Base-by-base conservation (phyloP, 2,113 vertebrate genomes). In the Gobiocypris rarus region DNA sequence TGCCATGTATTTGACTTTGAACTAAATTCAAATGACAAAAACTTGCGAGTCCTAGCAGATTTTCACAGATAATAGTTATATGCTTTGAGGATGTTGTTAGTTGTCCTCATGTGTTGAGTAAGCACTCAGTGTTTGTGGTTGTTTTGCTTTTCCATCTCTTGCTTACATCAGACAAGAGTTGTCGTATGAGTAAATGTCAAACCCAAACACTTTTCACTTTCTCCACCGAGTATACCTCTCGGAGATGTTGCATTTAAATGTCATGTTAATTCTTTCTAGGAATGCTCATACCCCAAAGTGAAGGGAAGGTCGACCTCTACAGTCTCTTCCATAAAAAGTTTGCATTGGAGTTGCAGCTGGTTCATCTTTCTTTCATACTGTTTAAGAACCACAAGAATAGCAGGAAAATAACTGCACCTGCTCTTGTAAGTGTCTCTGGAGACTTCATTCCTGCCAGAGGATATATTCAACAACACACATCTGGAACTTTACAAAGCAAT, bases 81-180 rank as follows among this genome's bases (percentile, higher is more conserved):
- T 56, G 31, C 31, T 38, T 76, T 38, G 34, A 76, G 31, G 31
- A 41, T 41, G 28, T 76, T 19, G 17, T 56, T 22, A 10, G 50
- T 9, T 10, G 48, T 34, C 9, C 4, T 2, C 9, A 1, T 75
- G 75, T 58, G 50, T 58, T 38, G 28, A 38, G 52, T 76, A 76
- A 76, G 75, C 52, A 31, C 24, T 52, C 19, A n/a, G 74, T 43
- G 31, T 43, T 76, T 76, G 19, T 77, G 28, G 31, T 58, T 58
- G 13, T 15, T 78, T 41, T 61, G 54, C 38, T 43, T 78, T 78
- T 59, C 73, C 7, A 41, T 78, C 34, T 22, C 74, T 38, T 24
- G 34, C 75, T 77, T 15, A 19, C 22, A 59, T 31, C 54, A 26
- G 34, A 61, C 13, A 59, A 11, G 22, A 78, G n/a, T 3, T 78